Base-by-base conservation (phyloP, 1,140 invertebrate species). In the Cotesia typhae region DNA sequence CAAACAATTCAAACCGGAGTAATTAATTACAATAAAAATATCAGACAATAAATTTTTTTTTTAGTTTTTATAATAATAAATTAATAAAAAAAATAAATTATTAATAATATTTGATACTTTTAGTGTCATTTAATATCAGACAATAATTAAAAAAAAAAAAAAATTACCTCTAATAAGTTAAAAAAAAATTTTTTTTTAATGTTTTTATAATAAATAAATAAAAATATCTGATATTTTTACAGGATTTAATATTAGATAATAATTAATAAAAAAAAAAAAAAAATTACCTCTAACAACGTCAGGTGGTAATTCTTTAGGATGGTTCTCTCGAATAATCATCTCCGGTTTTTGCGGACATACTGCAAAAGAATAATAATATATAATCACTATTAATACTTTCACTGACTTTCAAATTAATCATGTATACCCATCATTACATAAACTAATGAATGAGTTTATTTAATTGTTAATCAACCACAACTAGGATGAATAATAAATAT, bases 251-350 rank as follows among this genome's bases (percentile, higher is more conserved):
- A 47, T 47, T 47, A 53, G 41, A 64, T 20, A 20, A 14, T 68
- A 51, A 47, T 9, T 28, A 2, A 14, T 14, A 14, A 14, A 14
- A 14, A 14, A 14, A 14, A 14, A 14, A 14, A 28, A 28, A 28
- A 28, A 74, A 80, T 84, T 91, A 96, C 94, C 94, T 93, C 95
- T 92, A 74, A 95, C 92, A 81, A 97, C 95, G 87, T 96, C 95
- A 76, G 95, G 94, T 70, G 95, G 95, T 79, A 97, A 88, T 83
- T 96, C 94, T 75, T 92, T 85, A 7, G 96, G 96, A 83, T 94
- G 91, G 88, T 94, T 96, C 88, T 97, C 95, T 78, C 95, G 91
- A 80, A 97, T 96, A 78, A 97, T 97, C 87, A 96, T 89, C 87
- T 96, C 94, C 74, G 94, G 92, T 84, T 94, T 94, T 82, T 92